Percentiles rank a stretch among this genome's conserved stretches.
Evolutionary conservation across 30 jellyfish, hydroid and myxozoan species (phyloP).

Genomic region (Aurelia coerulea): DNA sequence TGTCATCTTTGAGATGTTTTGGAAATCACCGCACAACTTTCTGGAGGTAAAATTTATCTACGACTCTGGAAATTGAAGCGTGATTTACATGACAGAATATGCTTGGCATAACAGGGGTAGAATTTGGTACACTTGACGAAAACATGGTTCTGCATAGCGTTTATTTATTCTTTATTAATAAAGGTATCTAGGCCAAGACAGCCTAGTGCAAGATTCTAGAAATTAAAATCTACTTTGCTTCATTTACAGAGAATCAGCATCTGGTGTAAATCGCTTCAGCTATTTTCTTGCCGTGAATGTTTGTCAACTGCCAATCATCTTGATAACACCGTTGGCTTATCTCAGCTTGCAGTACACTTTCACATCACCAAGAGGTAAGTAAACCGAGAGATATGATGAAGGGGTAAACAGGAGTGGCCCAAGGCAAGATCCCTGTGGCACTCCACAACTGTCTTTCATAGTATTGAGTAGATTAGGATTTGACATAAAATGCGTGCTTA

Average conservation of each 20-base stretch:
- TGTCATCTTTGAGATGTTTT: conserved; percentile 65
- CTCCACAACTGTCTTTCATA: too few species aligned
- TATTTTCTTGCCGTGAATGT: conserved; percentile 71
- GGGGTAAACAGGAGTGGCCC: neutral
- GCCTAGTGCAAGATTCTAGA: too few species aligned
- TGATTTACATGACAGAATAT: neutral
- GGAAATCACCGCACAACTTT: conserved; percentile 73
- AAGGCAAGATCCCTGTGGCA: too few species aligned
- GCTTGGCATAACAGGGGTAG: too few species aligned
- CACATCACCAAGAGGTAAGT: conserved; percentile 73
- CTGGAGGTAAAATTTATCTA: conserved; percentile 57
- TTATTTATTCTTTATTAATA: too few species aligned
- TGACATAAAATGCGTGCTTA: too few species aligned
- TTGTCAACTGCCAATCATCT: conserved; percentile 60
- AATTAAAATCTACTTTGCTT: neutral
- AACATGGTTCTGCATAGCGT: too few species aligned
- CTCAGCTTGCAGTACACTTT: conserved; percentile 69
- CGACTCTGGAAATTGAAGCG: neutral
- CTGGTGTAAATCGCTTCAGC: conserved; percentile 61
- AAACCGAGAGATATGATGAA: neutral
- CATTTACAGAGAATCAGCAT: conserved; percentile 55
- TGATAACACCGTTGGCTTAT: conserved; percentile 50
- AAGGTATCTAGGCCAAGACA: too few species aligned
- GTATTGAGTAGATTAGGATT: too few species aligned
- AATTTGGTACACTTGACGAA: too few species aligned